Evolutionary conservation across 1,140 invertebrate species (phyloP), one percentile per base, ranked within the genome.

Genomic region (Solenopsis invicta): DNA sequence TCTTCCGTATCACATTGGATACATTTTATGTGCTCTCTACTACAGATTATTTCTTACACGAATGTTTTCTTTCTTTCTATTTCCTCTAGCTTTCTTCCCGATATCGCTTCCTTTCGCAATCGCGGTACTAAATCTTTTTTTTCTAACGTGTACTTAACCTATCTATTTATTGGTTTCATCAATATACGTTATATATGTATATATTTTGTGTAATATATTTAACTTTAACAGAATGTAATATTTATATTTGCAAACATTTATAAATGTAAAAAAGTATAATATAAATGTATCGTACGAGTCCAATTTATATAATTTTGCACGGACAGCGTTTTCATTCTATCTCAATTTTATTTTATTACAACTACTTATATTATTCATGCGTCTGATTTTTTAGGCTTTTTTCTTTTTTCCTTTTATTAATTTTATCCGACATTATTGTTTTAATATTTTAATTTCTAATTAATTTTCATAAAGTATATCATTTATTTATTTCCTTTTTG

Each of bases 1-100:
- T 41, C 4, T 76, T 76, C 16, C 2, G 16, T 41, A 9, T 21
- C n/a, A 18, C 18, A 10, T 45, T 61, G 18, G 18, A 72, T 56
- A 16, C 29, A 56, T 56, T 56, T 56, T 54, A 10, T 74, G 24
- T 56, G 72, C n/a, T 75, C 37, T 59, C 34, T 8, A 72, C 24
- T 54, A 9, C 41, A 16, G 69, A 72, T 74, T 74, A 74, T 74
- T 74, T 59, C 72, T 76, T 76, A 59, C 37, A 41, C 37, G 37
- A 37, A 37, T n/a, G 6, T 56, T 37, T 59, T 3, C n/a, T 41
- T 41, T 29, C 72, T 16, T 56, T 12, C 9, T 45, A 37, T 75
- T 76, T 76, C n/a, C 37, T 21, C 21, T 13, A 59, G 34, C 18
- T 10, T 24, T 12, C 52, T 59, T 24, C 37, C 18, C 24, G 16